Percentiles rank a stretch among this genome's conserved stretches.
Conservation (phyloP, 1,140 invertebrate genomes). For the Megathymus violae region DNA sequence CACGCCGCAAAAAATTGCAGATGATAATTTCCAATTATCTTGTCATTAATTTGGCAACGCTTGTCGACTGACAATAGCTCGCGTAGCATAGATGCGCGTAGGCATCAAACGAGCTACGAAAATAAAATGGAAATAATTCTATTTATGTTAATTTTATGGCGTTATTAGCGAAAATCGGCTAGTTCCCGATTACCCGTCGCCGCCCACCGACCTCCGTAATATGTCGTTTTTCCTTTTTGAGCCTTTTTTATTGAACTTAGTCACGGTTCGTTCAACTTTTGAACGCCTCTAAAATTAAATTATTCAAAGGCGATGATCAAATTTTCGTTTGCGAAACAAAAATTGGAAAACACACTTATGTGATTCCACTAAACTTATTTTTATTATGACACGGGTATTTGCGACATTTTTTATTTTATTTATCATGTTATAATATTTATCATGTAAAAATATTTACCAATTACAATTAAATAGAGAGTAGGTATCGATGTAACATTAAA, state of each 20-base stretch:
- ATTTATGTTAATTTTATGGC: conserved; percentile 55
- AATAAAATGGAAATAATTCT: conserved; percentile 43
- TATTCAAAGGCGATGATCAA: not conserved
- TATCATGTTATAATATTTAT: too few species aligned
- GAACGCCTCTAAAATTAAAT: conserved; percentile 11
- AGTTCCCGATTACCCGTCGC: conserved; percentile 44
- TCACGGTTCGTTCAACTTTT: conserved; percentile 36
- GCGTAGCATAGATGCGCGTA: conserved; percentile 18
- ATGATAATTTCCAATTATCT: too few species aligned
- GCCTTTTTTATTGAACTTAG: conserved; percentile 59
- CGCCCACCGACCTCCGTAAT: conserved; percentile 52
- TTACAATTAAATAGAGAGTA: too few species aligned
- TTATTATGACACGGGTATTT: too few species aligned
- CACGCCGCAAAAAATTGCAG: too few species aligned
- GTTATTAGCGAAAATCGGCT: conserved; percentile 62
- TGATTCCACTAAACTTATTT: too few species aligned
- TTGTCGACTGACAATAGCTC: conserved; percentile 1
- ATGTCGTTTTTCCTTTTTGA: conserved; percentile 63
- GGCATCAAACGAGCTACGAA: conserved; percentile 32
- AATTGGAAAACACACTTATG: too few species aligned
- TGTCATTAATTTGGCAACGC: too few species aligned
- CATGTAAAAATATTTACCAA: too few species aligned
- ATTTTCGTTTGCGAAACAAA: not conserved
- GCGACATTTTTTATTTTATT: too few species aligned
- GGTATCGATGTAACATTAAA: too few species aligned